Conservation (phyloP, 2,888 invertebrate species). For the Oxyteleia sp. region DNA sequence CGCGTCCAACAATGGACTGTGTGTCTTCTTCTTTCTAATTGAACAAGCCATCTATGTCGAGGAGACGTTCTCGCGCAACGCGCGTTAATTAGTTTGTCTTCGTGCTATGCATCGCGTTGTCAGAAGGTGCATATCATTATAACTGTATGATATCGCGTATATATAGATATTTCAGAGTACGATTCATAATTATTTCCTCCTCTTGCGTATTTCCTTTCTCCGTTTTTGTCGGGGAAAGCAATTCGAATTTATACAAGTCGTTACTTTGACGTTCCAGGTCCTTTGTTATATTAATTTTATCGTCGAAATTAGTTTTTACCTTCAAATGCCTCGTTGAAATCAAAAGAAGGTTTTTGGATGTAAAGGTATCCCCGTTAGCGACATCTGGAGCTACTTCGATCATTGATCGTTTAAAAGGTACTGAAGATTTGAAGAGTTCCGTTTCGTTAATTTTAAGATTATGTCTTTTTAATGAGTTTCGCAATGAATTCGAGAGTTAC, state of each 20-base stretch:
- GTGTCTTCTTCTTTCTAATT: constrained; percentile 60
- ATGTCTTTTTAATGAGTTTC: too few relatives aligned
- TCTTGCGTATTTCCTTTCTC: constrained; percentile 8
- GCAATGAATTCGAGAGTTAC: too few relatives aligned
- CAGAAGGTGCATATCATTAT: constrained; percentile 34
- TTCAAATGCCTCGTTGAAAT: too few relatives aligned
- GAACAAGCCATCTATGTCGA: constrained; percentile 31
- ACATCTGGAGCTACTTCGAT: too few relatives aligned
- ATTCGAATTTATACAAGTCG: not conserved
- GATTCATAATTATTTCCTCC: constrained; percentile 9
- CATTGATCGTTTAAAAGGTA: too few relatives aligned
- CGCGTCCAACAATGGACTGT: constrained; percentile 54
- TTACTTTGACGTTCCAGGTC: not conserved
- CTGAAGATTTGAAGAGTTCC: too few relatives aligned
- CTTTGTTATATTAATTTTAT: not conserved
- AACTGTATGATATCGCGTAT: constrained; percentile 6
- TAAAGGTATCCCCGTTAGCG: too few relatives aligned
- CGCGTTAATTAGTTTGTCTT: constrained; percentile 61
- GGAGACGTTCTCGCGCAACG: constrained; percentile 43
- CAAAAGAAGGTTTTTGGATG: too few relatives aligned
- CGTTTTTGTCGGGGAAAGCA: not conserved
- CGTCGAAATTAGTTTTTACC: not conserved
- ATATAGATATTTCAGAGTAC: constrained; percentile 26
- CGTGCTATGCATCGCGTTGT: constrained; percentile 15
- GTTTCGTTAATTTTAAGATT: too few relatives aligned